Evolutionary conservation across 2,113 vertebrate species (phyloP), one percentile per base, ranked within the genome.

Genomic region (Sigmodon hispidus): DNA sequence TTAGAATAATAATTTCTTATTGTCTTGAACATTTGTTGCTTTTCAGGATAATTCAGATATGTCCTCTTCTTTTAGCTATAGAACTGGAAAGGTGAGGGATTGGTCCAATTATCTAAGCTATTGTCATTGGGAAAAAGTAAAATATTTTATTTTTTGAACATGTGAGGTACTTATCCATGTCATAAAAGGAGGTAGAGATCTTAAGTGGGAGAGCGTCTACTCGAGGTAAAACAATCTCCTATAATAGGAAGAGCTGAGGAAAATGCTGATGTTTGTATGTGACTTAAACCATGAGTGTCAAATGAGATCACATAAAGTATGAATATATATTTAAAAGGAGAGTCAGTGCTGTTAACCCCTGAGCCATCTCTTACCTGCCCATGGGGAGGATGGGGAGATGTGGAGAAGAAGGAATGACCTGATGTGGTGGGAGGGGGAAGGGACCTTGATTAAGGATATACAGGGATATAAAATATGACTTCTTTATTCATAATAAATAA

Each of bases 71-170:
- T 89, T 91, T 79, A 76, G 81, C 12, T 86, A 31, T n/a, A 65
- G 16, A 8, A 1, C 57, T 73, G 5, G 7, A 31, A 15, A 10
- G 16, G 12, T 2, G 3, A 87, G 15, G 85, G 1, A 57, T 43
- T 50, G 9, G 1, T 57, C 17, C 0, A 21, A 55, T 55, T 89
- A 70, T 70, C 17, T 94, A 93, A 89, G 17, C 61, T 94, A 45
- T 87, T 45, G 48, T 79, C 63, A 80, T 48, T 43, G 36, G 10
- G 83, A 94, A 65, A 76, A 93, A 86, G 17, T n/a, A 26, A 87
- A 80, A 73, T 48, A 7, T 63, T 94, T 94, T n/a, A 63, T 84
- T 91, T 84, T 91, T 89, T 95, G 34, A 87, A 17, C 4, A 57
- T 77, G 8, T 70, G 77, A 77, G 5, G 52, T 55, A 73, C 36